Evolutionary conservation across 2,113 vertebrate genomes (phyloP).

Genomic region (Microtus ochrogaster): DNA sequence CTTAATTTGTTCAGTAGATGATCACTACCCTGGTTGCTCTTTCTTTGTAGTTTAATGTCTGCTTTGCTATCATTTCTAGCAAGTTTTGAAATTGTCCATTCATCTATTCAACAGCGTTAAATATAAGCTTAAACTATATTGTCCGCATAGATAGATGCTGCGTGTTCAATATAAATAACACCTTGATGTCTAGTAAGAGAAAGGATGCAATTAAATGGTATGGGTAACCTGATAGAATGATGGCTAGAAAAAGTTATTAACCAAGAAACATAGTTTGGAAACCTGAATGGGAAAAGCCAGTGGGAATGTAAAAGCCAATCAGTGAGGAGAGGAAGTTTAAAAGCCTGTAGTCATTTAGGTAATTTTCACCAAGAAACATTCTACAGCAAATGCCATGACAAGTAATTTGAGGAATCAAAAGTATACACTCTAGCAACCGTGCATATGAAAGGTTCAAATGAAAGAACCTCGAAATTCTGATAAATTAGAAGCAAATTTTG

Average conservation of each 20-base stretch:
- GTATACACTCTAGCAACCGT: neutral
- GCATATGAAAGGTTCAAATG: neutral
- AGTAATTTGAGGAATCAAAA: slow-evolving; percentile 22
- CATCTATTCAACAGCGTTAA: neutral
- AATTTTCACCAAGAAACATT: neutral
- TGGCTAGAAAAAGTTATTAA: neutral
- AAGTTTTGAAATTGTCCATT: neutral
- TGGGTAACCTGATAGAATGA: neutral
- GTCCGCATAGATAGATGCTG: neutral
- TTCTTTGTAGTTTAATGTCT: neutral
- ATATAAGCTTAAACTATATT: neutral
- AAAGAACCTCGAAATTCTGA: neutral
- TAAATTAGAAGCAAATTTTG: slow-evolving; percentile 44
- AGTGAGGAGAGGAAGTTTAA: neutral
- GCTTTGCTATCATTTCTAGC: slow-evolving; percentile 38
- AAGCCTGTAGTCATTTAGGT: neutral
- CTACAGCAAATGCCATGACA: neutral
- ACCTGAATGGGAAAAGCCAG: neutral
- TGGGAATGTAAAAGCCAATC: neutral
- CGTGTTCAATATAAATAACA: neutral
- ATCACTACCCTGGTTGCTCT: neutral
- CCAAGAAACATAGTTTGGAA: neutral
- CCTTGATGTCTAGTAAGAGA: neutral
- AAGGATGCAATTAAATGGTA: neutral
- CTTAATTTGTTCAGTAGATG: neutral